Percentiles rank a stretch among this genome's conserved stretches.
phyloP scores from a whole-genome alignment of 2,797 vertebrate species.

The Muscicapa comitata region DNA sequence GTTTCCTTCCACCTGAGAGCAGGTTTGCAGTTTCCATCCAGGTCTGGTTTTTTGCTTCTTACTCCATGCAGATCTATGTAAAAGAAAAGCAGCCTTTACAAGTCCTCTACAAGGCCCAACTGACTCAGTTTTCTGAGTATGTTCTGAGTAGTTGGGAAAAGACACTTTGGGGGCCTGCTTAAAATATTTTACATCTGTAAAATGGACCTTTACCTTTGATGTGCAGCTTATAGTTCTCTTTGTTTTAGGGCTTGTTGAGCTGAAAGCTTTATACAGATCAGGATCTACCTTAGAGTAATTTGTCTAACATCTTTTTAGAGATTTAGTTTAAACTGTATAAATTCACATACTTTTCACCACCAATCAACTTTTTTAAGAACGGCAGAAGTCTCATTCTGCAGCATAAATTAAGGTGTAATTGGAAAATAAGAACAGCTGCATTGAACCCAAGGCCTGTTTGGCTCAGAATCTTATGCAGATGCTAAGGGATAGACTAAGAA shows the following conservation, averaged over 20 bases:
- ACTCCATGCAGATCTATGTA: accelerated
- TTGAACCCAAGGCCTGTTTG: background rate
- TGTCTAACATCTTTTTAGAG: background rate
- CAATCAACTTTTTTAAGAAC: background rate
- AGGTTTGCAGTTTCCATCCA: background rate
- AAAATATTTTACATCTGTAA: background rate
- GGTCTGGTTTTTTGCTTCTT: background rate
- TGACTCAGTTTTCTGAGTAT: background rate
- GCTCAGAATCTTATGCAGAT: background rate
- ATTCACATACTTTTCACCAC: background rate
- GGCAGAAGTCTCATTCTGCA: background rate
- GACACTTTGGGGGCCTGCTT: accelerated
- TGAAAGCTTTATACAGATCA: background rate
- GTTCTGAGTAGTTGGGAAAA: background rate
- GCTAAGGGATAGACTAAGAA: background rate
- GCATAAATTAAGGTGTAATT: background rate
- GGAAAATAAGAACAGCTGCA: background rate
- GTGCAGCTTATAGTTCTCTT: background rate
- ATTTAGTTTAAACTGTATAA: background rate
- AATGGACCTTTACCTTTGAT: background rate
- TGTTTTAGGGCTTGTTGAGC: background rate
- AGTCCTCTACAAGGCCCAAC: background rate
- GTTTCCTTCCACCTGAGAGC: background rate
- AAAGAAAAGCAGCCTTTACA: background rate
- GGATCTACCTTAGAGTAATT: background rate